A percentile compares a stretch with the other conserved stretches of the same genome.
These are phyloP conservation scores for Apotomis betuletana DNA, from an alignment of 2,888 invertebrate genomes.

Conservation along the genomic window DNA sequence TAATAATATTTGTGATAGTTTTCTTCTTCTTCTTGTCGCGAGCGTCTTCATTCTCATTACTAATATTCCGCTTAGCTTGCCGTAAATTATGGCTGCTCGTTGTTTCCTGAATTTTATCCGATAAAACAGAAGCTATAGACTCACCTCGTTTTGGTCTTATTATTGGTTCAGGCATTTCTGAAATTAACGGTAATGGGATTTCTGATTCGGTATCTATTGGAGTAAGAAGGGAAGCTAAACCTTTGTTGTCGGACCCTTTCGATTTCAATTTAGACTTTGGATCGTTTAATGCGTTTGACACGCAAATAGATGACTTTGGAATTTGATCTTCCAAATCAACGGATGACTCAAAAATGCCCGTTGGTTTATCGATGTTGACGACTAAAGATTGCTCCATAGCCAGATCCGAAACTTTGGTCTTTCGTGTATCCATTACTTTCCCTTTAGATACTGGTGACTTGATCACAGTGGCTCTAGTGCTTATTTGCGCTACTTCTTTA, in stretches of 20 bases:
- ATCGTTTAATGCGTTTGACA: conserved; percentile 67
- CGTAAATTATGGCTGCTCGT: conserved; percentile 75
- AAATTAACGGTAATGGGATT: conserved; percentile 72
- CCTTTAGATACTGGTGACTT: conserved; percentile 83
- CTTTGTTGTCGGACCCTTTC: conserved; percentile 58
- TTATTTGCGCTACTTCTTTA: conserved; percentile 71
- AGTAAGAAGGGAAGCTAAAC: conserved; percentile 58
- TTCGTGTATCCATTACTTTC: conserved; percentile 76
- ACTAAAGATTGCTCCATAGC: conserved; percentile 62
- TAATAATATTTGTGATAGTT: conserved; percentile 67
- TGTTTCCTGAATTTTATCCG: conserved; percentile 79
- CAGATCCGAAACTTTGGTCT: conserved; percentile 63
- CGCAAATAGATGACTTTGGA: conserved; percentile 82
- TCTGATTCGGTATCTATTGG: conserved; percentile 75
- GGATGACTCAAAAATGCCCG: conserved; percentile 88
- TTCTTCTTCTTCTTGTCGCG: conserved; percentile 77
- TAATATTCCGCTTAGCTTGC: conserved; percentile 74
- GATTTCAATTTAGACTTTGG: conserved; percentile 69
- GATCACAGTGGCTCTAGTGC: conserved; percentile 82
- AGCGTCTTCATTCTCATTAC: conserved; percentile 66
- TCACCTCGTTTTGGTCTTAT: conserved; percentile 75
- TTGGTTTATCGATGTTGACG: conserved; percentile 82
- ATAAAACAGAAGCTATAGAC: conserved; percentile 77
- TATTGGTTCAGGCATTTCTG: conserved; percentile 71
- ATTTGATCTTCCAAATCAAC: conserved; percentile 87